These are phyloP conservation scores for Cabera pusaria DNA, from an alignment of 2,888 invertebrate species.

Conservation along the genomic window DNA sequence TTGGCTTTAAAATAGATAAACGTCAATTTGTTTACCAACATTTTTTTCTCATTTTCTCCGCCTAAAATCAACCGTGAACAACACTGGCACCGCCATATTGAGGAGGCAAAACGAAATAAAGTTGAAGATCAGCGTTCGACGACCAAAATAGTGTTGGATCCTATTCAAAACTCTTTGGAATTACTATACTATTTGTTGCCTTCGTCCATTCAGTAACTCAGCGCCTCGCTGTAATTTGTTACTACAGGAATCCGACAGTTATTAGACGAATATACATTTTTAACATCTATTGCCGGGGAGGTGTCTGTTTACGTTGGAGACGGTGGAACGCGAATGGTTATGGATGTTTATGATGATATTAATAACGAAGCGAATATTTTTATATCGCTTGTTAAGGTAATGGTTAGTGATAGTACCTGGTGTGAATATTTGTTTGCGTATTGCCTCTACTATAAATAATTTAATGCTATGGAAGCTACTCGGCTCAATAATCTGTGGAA, in stretches of 20 bases:
- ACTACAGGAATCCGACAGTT: slow-evolving; percentile 65
- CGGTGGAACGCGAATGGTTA: slow-evolving; percentile 41
- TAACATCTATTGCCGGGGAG: slow-evolving; percentile 40
- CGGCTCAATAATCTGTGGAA: no score
- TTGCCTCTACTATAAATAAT: slow-evolving; percentile 13
- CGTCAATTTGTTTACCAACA: slow-evolving; percentile 26
- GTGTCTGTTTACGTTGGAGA: slow-evolving; percentile 49
- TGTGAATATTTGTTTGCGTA: slow-evolving; percentile 27
- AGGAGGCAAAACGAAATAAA: slow-evolving; percentile 66
- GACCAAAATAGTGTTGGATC: slow-evolving; percentile 80
- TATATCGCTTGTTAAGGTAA: slow-evolving; percentile 38
- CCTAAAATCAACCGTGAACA: slow-evolving; percentile 23
- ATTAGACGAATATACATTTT: slow-evolving; percentile 66
- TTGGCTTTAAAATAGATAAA: slow-evolving; percentile 27
- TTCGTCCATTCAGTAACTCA: slow-evolving; percentile 80
- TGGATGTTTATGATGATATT: slow-evolving; percentile 47
- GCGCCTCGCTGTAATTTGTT: slow-evolving; percentile 67
- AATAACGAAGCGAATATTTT: slow-evolving; percentile 46
- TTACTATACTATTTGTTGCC: slow-evolving; percentile 77
- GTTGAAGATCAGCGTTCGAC: slow-evolving; percentile 68
- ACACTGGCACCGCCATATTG: slow-evolving; percentile 50
- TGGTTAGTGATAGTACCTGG: slow-evolving; percentile 29
- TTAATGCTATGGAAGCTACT: no score
- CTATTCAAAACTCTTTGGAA: slow-evolving; percentile 81
- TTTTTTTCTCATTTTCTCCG: slow-evolving; percentile 17